Conservation (phyloP, 2,113 vertebrate species). For the Nematolebias whitei region DNA sequence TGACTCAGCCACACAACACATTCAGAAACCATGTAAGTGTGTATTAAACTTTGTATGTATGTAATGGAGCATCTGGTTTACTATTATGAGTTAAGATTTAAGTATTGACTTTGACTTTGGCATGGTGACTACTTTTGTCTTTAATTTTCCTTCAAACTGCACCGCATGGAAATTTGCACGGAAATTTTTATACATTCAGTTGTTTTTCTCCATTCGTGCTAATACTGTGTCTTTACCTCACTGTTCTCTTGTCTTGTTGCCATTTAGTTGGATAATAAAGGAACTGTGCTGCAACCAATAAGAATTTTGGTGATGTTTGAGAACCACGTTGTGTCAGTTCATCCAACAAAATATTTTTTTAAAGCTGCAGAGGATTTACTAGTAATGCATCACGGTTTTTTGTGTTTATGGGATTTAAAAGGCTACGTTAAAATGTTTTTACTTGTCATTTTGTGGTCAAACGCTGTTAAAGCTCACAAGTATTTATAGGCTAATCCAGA, state of each 20-base stretch:
- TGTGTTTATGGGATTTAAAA: too few species aligned
- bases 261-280: not conserved
- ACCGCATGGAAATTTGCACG: slow-evolving; percentile 1
- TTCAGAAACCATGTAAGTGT: slow-evolving; percentile 54
- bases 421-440: not conserved
- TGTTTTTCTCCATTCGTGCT: too few species aligned
- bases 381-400: not conserved
- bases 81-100: not conserved
- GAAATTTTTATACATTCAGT: too few species aligned
- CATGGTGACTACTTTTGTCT: not conserved
- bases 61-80: not conserved
- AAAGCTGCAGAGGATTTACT: too few species aligned
- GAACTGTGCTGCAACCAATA: not conserved
- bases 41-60: not conserved
- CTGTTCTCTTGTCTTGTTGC: not conserved
- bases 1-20: slow-evolving; percentile 22
- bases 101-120: not conserved
- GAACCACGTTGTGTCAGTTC: not conserved
- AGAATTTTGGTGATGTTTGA: not conserved
- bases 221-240: not conserved
- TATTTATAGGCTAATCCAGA: not conserved
- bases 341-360: too few species aligned
- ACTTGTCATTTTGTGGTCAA: not conserved
- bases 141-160: slow-evolving; percentile 1
- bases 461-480: not conserved